Evolutionary conservation across 92 coral and sea anemone genomes (phyloP), one percentile per base, ranked within the genome.

Genomic region (Epizoanthus ramosus): DNA sequence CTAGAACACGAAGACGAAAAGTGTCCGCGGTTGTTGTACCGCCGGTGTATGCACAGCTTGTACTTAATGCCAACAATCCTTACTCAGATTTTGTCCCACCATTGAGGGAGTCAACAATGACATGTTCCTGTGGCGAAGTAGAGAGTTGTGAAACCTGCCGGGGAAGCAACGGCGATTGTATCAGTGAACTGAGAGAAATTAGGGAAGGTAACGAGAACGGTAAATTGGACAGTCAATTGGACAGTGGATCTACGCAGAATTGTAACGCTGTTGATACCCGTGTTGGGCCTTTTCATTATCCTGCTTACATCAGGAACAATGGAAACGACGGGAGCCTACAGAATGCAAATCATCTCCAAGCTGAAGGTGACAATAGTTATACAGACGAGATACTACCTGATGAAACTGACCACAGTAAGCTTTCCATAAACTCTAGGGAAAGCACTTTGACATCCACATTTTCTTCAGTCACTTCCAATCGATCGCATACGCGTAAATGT

Each of bases 51-150:
- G 97, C 97, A 56, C 87, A 88, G 25, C 86, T 93, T 25, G 90
- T 93, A 33, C 80, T 90, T 6, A 85, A 93, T 65, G 95, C 87
- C 3, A 89, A 87, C 43, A 93, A 86, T 73, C 97, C 97, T 17
- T 93, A 93, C 53, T 90, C 91, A 63, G 97, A 93, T 54, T 93
- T 93, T 65, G 94, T 91, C 8, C 97, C 97, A 47, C 94, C 94
- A 19, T 59, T 91, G 57, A 92, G 97, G 13, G 97, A 93, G 61
- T 91, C 97, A 17, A 58, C 93, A 22, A 91, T 93, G 58, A 91
- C 85, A 7, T 93, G 92, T 58, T 84, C 86, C 60, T 91, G 94
- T 33, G 86, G 66, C 14, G 90, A 89, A 39, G 72, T 73, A 25
- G 90, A 89, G 35, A 89, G 80, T 67, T 89, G 92, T 41, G 60